Conservation (phyloP, 2,113 vertebrate genomes). For the Sylvietta virens region DNA sequence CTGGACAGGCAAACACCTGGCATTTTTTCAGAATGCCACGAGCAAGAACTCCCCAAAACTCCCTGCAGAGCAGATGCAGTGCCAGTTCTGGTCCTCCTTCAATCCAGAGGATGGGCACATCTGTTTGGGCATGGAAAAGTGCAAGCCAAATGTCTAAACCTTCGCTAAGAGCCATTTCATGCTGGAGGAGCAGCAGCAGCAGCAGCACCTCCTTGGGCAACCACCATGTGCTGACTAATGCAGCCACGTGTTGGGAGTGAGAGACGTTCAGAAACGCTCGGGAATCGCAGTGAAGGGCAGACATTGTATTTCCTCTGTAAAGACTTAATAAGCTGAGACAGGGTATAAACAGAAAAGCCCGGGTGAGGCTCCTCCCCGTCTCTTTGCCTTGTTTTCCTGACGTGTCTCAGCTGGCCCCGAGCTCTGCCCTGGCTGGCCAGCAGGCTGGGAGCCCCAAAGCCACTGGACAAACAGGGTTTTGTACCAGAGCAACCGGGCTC, state of each 20-base stretch:
- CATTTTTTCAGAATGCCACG: rapidly evolving
- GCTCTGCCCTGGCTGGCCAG: neutral
- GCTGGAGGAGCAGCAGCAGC: neutral
- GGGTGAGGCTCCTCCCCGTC: constrained; percentile 8
- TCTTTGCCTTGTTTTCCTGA: constrained; percentile 45
- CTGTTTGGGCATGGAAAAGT: neutral
- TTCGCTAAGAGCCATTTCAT: neutral
- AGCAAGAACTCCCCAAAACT: neutral
- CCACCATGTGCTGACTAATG: neutral
- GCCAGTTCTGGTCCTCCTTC: neutral
- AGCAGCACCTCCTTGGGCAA: neutral
- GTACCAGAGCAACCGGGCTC: neutral
- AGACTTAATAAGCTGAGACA: constrained; percentile 4
- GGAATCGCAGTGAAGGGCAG: neutral
- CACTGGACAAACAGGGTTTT: constrained; percentile 48
- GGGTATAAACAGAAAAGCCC: constrained; percentile 22
- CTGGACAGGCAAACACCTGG: neutral
- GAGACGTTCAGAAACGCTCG: neutral
- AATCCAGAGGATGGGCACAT: neutral
- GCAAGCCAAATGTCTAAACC: neutral
- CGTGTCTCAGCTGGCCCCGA: constrained; percentile 49
- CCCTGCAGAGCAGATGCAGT: neutral
- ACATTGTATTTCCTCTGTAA: neutral
- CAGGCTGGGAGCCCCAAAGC: neutral
- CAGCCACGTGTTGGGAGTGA: neutral